phyloP scores from a whole-genome alignment of 37 sponge, comb jelly and placozoan species.

The Beroe ovata region DNA sequence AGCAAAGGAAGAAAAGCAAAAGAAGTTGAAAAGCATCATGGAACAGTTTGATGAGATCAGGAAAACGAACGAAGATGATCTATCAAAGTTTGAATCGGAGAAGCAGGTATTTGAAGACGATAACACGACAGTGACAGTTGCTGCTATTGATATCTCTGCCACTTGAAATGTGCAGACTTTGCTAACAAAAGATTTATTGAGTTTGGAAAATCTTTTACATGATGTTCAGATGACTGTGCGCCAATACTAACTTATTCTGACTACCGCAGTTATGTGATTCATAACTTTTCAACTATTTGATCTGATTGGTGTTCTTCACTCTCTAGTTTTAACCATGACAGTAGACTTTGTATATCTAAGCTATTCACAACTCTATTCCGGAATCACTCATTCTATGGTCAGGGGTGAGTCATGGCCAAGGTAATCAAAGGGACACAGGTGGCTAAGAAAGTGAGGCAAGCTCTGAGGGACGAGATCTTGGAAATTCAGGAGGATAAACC shows the following conservation, averaged over 20 bases:
- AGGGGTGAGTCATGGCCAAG: constrained; percentile 66
- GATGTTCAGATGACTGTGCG: too few relatives aligned
- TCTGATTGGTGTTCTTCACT: too few relatives aligned
- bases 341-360: not conserved
- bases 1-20: constrained; percentile 37
- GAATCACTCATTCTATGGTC: not conserved
- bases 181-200: too few relatives aligned
- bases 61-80: not conserved
- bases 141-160: constrained; percentile 22
- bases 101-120: constrained; percentile 53
- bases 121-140: constrained; percentile 48
- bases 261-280: too few relatives aligned
- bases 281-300: too few relatives aligned
- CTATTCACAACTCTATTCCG: not conserved
- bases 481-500: constrained; percentile 70
- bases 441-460: constrained; percentile 74
- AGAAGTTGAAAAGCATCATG: constrained; percentile 38
- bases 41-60: constrained; percentile 26
- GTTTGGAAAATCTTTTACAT: too few relatives aligned
- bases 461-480: constrained; percentile 70
- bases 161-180: constrained; percentile 5
- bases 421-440: constrained; percentile 81
- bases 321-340: not conserved
- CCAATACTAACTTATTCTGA: too few relatives aligned
- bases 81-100: constrained; percentile 27